Base-by-base conservation (phyloP, 2,113 vertebrate species). In the human (Homo sapiens) region DNA sequence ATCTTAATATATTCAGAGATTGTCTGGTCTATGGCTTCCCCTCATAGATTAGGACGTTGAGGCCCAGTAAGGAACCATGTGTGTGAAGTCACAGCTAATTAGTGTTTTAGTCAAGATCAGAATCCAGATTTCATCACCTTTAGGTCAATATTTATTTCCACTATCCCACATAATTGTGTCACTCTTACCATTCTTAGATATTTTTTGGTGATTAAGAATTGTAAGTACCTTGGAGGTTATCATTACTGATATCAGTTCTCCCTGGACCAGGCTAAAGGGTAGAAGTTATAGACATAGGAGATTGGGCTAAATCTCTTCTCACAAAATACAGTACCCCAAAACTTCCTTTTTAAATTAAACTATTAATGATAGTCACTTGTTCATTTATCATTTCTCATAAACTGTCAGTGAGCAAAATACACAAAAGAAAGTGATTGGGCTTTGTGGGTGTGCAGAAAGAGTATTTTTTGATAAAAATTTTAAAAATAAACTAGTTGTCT, bases 1-100 rank as follows among this genome's bases (percentile, higher is more conserved):
- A 94, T 97, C 75, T 94, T 85, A 92, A 96, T 84, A 83, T 87
- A 87, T 55, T 82, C 86, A 91, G 68, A 55, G n/a, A 50, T 45
- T 73, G 23, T 75, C 59, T 97, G 40, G 25, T 72, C 50, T 68
- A 90, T 1, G 12, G 30, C 75, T 68, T 95, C 43, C 22, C 89
- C 78, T 76, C 82, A 78, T 48, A 91, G 66, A 93, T 72, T 80
- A 93, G 40, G 43, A 87, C 10, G 30, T 76, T 89, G 76, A 94
- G 81, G 43, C 14, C 13, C 75, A 70, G 55, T 91, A 57, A 89
- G 43, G n/a, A 89, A 73, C 70, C 50, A 23, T 75, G 14, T 16
- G 32, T 88, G 61, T 75, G 35, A 95, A 94, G 57, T 61, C 35
- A 55, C n/a, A 86, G 61, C 8, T 95, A 76, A 94, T 91, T 70